Percentiles rank a stretch among this genome's conserved stretches.
Conservation (phyloP, 1,140 invertebrate genomes). For the Macrosteles quadrilineatus region DNA sequence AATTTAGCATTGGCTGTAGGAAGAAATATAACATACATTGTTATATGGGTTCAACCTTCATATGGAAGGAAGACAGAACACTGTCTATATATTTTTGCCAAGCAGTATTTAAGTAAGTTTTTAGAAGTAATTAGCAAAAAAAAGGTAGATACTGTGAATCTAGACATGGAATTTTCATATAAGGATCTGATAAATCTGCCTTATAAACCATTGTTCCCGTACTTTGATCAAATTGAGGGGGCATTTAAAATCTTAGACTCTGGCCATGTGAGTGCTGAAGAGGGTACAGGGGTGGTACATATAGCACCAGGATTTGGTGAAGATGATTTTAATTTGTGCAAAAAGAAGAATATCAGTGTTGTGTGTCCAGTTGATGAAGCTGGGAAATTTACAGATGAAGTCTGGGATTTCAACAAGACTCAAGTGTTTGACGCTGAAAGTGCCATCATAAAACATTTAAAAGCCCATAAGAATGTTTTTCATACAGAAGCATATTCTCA, state of each 20-base stretch:
- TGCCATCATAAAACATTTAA: constrained; percentile 84
- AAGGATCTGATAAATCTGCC: not conserved
- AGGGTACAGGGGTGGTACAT: constrained; percentile 97
- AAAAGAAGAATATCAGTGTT: constrained; percentile 65
- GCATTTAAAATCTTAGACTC: constrained; percentile 87
- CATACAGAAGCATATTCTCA: constrained; percentile 80
- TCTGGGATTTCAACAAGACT: not conserved
- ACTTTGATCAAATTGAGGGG: not conserved
- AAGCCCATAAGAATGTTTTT: constrained; percentile 72
- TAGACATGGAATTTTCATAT: constrained; percentile 53
- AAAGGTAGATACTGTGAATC: constrained; percentile 51
- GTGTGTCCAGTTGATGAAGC: constrained; percentile 93
- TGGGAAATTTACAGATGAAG: constrained; percentile 73
- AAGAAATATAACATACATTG: constrained; percentile 81
- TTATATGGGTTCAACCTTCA: not conserved
- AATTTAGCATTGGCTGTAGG: constrained; percentile 95
- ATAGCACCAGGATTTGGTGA: constrained; percentile 99
- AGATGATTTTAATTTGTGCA: constrained; percentile 88
- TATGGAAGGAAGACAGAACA: not conserved
- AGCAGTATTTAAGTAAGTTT: not conserved
- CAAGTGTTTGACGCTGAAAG: constrained; percentile 67
- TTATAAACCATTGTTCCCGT: constrained; percentile 49
- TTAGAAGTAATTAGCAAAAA: not conserved
- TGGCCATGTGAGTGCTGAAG: constrained; percentile 92
- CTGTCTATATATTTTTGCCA: not conserved